A percentile compares a stretch with the other conserved stretches of the same genome.
phyloP scores from a whole-genome alignment of 2,888 invertebrate species.

The Marronus borbonicus region DNA sequence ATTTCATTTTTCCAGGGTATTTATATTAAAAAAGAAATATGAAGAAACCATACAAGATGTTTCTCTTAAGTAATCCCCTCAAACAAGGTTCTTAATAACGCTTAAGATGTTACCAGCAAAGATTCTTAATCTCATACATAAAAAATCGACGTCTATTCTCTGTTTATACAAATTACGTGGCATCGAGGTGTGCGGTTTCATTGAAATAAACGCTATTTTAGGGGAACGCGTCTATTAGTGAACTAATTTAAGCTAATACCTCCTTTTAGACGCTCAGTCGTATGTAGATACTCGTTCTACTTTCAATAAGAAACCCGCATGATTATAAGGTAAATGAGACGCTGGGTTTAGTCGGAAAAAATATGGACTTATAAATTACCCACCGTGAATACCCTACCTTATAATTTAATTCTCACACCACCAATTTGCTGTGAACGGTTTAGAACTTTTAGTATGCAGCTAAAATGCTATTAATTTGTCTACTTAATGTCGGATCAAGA shows the following conservation, averaged over 20 bases:
- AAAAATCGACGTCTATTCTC: constrained; percentile 24
- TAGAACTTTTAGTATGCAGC: constrained; percentile 40
- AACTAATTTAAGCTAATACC: constrained; percentile 40
- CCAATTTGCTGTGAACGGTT: constrained; percentile 44
- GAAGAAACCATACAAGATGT: too few relatives aligned
- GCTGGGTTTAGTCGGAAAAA: constrained; percentile 26
- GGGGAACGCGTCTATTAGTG: constrained; percentile 19
- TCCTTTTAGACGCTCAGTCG: background rate
- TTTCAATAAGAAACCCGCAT: constrained; percentile 35
- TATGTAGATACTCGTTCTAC: background rate
- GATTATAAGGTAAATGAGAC: constrained; percentile 41
- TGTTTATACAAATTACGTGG: constrained; percentile 14
- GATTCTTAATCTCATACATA: background rate
- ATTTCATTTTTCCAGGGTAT: too few relatives aligned
- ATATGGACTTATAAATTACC: constrained; percentile 42
- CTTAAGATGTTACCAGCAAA: background rate
- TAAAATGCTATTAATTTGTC: constrained; percentile 52
- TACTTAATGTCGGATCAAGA: constrained; percentile 54
- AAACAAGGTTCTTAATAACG: background rate
- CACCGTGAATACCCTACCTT: constrained; percentile 37
- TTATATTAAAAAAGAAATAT: too few relatives aligned
- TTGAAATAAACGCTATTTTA: constrained; percentile 18
- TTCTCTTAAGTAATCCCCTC: too few relatives aligned
- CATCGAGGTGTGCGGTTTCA: constrained; percentile 40
- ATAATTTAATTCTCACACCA: constrained; percentile 47